These are phyloP conservation scores for Semnopithecus entellus DNA, from an alignment of 2,113 vertebrate species.

Conservation along the genomic window DNA sequence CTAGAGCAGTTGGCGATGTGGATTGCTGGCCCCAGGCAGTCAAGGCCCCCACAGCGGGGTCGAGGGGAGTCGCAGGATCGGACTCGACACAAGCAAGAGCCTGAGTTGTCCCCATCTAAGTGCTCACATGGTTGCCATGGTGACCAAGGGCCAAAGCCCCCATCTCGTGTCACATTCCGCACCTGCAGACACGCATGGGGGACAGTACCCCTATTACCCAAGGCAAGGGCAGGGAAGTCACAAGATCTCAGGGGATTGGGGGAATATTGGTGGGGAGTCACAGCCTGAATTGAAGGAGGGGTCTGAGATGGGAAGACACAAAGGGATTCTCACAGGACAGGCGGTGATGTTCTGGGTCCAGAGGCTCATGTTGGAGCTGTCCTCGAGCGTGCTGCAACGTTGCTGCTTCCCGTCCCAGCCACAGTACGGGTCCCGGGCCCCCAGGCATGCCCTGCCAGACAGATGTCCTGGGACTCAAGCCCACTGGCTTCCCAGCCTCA, in stretches of 20 bases:
- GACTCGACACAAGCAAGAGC: conserved; percentile 93
- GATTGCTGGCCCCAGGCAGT: conserved; percentile 92
- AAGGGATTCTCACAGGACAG: conserved; percentile 91
- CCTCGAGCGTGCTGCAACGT: conserved; percentile 95
- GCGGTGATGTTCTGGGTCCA: conserved; percentile 98
- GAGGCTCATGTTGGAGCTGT: conserved; percentile 98
- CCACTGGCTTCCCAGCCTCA: background rate
- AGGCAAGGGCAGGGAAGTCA: background rate
- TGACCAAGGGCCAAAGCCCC: conserved; percentile 92
- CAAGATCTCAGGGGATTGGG: background rate
- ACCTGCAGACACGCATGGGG: conserved; percentile 82
- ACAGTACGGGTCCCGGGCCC: conserved; percentile 96
- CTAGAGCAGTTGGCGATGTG: conserved; percentile 98
- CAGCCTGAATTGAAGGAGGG: background rate
- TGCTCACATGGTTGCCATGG: conserved; percentile 96
- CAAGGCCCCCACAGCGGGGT: conserved; percentile 92
- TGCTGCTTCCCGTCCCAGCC: conserved; percentile 97
- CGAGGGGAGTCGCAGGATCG: conserved; percentile 92
- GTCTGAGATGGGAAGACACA: background rate
- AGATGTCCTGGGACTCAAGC: background rate
- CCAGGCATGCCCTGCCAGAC: conserved; percentile 91
- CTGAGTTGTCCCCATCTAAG: conserved; percentile 92
- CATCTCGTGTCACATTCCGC: conserved; percentile 92
- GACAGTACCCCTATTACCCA: background rate
- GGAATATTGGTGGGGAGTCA: background rate